A percentile compares a stretch with the other conserved stretches of the same genome.
phyloP scores from a whole-genome alignment of 2,113 vertebrate genomes.

The Sorex araneus region DNA sequence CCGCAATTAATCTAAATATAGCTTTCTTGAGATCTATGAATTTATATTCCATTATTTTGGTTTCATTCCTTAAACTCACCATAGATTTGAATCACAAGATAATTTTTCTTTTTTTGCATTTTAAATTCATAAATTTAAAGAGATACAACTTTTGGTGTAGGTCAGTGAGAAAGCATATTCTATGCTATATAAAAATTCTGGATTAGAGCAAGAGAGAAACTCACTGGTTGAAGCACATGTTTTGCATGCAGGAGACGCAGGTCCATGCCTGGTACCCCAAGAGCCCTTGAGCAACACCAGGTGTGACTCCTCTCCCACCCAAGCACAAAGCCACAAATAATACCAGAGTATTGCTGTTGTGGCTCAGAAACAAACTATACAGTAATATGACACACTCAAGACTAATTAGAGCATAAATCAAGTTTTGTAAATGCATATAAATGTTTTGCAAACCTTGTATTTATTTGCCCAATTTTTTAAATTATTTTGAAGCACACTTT shows the following conservation, averaged over 20 bases:
- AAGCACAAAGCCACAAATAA: too few species aligned
- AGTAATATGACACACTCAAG: not conserved
- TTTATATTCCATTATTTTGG: not conserved
- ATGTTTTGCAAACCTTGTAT: not conserved
- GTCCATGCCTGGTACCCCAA: too few species aligned
- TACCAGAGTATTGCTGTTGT: too few species aligned
- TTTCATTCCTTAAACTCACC: not conserved
- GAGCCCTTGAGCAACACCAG: too few species aligned
- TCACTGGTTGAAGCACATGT: too few species aligned
- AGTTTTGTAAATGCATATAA: not conserved
- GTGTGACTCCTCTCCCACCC: too few species aligned
- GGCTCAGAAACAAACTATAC: not conserved
- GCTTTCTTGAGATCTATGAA: not conserved
- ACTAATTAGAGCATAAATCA: not conserved
- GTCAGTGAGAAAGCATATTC: not conserved
- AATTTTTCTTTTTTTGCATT: not conserved
- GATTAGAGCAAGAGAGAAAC: too few species aligned
- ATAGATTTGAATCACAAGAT: not conserved
- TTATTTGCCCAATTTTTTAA: slow-evolving; percentile 25
- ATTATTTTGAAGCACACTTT: not conserved
- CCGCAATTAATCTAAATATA: slow-evolving; percentile 31
- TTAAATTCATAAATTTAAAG: slow-evolving; percentile 16
- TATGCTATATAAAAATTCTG: slow-evolving; percentile 15
- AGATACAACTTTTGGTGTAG: not conserved
- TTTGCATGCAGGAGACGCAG: too few species aligned